Percentiles rank a stretch among this genome's conserved stretches.
phyloP scores from a whole-genome alignment of 1,140 invertebrate genomes.

The Aricia agestis region DNA sequence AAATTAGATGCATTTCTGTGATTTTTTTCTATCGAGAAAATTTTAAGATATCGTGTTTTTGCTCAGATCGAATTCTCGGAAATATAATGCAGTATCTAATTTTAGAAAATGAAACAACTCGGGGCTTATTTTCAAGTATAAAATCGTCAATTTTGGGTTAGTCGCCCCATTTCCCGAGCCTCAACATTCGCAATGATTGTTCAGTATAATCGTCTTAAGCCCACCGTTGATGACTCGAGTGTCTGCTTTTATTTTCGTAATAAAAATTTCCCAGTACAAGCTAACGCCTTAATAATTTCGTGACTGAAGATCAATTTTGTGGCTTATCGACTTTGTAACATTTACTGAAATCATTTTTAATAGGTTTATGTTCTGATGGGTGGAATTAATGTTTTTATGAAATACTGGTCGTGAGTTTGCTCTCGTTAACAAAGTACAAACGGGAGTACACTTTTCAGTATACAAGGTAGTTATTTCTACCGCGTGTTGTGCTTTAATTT shows the following conservation, averaged over 20 bases:
- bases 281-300: slow-evolving; percentile 7
- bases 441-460: too few relatives aligned
- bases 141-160: too few relatives aligned
- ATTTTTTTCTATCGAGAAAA: too few relatives aligned
- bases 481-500: too few relatives aligned
- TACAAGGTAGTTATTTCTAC: too few relatives aligned
- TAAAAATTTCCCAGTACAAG: neutral
- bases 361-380: slow-evolving; percentile 1
- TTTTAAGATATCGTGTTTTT: too few relatives aligned
- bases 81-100: too few relatives aligned
- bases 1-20: too few relatives aligned
- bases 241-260: neutral
- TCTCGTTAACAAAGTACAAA: too few relatives aligned
- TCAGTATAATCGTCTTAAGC: neutral
- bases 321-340: slow-evolving; percentile 5
- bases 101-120: too few relatives aligned
- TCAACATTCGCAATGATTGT: neutral
- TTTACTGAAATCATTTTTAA: slow-evolving; percentile 3
- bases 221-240: neutral
- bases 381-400: neutral
- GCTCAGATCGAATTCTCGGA: too few relatives aligned
- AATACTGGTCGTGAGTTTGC: neutral
- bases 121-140: too few relatives aligned
- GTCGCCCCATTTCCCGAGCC: neutral
- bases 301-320: slow-evolving; percentile 3